Evolutionary conservation across 2,113 vertebrate genomes (phyloP), one percentile per base, ranked within the genome.

Genomic region (Fregata magnificens): DNA sequence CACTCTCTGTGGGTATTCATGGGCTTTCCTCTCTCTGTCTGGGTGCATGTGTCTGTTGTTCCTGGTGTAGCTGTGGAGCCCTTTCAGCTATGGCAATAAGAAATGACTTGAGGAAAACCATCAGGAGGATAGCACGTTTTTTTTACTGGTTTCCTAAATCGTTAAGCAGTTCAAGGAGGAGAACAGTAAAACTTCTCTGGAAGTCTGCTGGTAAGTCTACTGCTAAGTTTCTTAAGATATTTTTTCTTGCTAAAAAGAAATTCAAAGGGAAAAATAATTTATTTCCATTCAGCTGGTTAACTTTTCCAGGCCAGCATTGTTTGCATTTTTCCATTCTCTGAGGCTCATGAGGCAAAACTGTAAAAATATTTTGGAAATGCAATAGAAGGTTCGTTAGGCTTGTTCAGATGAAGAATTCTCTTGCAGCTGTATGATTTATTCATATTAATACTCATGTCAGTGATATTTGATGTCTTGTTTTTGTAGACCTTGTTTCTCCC

Each of bases 71-170:
- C 88, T 80, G 83, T 45, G 86, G 56, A 89, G 81, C 90, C 45
- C 95, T 84, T 82, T 26, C 78, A 79, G 86, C 89, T 26, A 98
- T 98, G 98, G 96, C 98, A 74, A 40, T 97, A 96, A 97, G 97
- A 92, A 98, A 71, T 45, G 95, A 98, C 61, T 94, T 98, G 53
- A 97, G 94, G 50, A 97, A 98, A 96, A 98, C 97, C 49, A 91
- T 98, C 96, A 95, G 98, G 95, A 98, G 98, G 94, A 93, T 98
- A 95, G 97, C 90, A 12, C 72, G 31, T 0, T 94, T 98, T 61
- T 98, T 98, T 76, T 97, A 98, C 96, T 98, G 97, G 95, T 96
- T 98, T 70, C 97, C 98, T 25, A 98, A 97, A 85, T 97, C 97
- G 20, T 26, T 97, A 81, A 96, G 80, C 85, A 90, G 96, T 69